Evolutionary conservation across 2,113 vertebrate genomes (phyloP).

Genomic region (Todiramphus saurophagus): DNA sequence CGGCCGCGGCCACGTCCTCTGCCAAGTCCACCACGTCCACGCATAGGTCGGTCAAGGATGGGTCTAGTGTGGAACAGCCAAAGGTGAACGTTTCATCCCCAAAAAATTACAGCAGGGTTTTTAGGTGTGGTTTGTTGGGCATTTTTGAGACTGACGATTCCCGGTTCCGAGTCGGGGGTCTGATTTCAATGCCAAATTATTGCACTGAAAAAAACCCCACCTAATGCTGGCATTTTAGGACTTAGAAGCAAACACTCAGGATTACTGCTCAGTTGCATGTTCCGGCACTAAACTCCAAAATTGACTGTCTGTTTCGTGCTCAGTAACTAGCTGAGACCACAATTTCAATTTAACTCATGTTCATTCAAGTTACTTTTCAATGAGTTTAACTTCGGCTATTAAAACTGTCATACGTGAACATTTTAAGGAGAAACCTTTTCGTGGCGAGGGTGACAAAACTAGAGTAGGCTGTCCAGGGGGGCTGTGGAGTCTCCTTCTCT

Average conservation of each 20-base stretch:
- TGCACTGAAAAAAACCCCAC: background rate
- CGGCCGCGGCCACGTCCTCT: conserved; percentile 90
- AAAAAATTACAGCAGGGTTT: background rate
- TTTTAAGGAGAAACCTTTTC: no score
- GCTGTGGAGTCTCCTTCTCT: no score
- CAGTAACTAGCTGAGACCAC: background rate
- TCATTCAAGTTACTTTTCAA: background rate
- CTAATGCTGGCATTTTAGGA: background rate
- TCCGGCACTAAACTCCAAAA: background rate
- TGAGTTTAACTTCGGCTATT: background rate
- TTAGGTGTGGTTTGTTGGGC: no score
- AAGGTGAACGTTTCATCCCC: background rate
- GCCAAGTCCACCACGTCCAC: conserved; percentile 90
- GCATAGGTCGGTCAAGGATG: conserved; percentile 86
- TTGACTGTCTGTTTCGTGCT: rapidly evolving
- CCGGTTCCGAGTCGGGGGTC: background rate
- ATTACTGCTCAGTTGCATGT: background rate
- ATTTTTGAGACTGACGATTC: no score
- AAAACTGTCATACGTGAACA: no score
- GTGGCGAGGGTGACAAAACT: no score
- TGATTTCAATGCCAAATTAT: background rate
- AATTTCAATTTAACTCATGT: rapidly evolving
- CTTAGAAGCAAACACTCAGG: background rate
- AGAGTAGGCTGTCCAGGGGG: no score
- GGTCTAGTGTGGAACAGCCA: conserved; percentile 70